phyloP scores from a whole-genome alignment of 30 jellyfish, hydroid and myxozoan genomes.

The Catostylus mosaicus region DNA sequence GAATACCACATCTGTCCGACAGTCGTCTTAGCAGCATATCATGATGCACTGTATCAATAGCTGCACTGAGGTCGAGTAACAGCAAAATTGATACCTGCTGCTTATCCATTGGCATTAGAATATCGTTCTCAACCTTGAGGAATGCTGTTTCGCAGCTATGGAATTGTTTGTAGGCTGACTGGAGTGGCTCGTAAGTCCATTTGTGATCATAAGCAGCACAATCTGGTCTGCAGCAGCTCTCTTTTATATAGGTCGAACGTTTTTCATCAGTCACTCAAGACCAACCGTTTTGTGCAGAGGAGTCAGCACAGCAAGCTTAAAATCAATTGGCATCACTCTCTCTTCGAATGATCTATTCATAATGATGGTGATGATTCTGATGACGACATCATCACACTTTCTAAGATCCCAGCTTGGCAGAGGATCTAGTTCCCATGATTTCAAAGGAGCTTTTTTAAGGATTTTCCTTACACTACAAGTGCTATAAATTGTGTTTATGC shows the following conservation, averaged over 20 bases:
- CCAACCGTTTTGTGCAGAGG: conserved; percentile 45
- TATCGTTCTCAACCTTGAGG: conserved; percentile 41
- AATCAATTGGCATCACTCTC: conserved; percentile 51
- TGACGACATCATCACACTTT: conserved; percentile 47
- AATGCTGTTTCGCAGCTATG: conserved; percentile 26
- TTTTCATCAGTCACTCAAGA: conserved; percentile 21
- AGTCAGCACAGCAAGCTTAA: conserved; percentile 39
- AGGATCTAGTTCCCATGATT: conserved; percentile 45
- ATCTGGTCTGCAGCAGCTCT: background rate
- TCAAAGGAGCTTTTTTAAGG: conserved; percentile 30
- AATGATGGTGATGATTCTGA: conserved; percentile 56
- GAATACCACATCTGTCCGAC: too few relatives aligned
- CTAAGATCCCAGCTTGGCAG: conserved; percentile 55
- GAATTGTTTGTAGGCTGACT: conserved; percentile 38
- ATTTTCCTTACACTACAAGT: conserved; percentile 35
- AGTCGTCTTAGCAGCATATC: too few relatives aligned
- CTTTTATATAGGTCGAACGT: conserved; percentile 10
- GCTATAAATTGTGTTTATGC: conserved; percentile 39
- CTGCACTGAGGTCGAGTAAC: too few relatives aligned
- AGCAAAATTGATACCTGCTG: conserved; percentile 17
- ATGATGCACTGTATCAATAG: too few relatives aligned
- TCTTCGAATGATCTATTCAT: conserved; percentile 49
- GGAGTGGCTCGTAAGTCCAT: conserved; percentile 38
- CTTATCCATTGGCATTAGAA: conserved; percentile 47
- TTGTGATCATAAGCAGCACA: too few relatives aligned